Percentiles rank a stretch among this genome's conserved stretches.
These are phyloP conservation scores for Sciurus carolinensis DNA, from an alignment of 2,797 vertebrate genomes.

Conservation along the genomic window DNA sequence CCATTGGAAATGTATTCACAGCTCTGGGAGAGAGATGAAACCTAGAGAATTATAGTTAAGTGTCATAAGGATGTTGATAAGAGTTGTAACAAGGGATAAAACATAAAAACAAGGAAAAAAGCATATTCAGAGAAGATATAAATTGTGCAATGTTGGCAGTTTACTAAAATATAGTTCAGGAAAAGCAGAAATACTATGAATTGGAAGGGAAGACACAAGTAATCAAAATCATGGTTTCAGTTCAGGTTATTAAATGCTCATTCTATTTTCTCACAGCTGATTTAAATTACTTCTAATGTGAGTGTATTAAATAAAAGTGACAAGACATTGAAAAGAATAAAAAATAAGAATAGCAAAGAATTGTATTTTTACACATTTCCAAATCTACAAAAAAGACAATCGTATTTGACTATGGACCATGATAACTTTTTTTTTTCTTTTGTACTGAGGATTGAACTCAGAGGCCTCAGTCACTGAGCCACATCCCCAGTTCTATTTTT, in stretches of 20 bases:
- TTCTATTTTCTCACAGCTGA: neutral
- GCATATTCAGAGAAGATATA: neutral
- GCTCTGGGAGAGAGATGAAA: neutral
- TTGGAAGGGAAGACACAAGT: neutral
- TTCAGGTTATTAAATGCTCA: neutral
- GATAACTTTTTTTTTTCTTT: too few relatives aligned
- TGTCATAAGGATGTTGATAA: neutral
- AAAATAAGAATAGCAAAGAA: neutral
- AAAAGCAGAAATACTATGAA: conserved; percentile 2
- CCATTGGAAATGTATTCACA: neutral
- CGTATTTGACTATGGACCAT: neutral
- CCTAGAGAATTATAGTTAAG: neutral
- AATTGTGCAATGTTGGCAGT: neutral
- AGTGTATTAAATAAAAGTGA: neutral
- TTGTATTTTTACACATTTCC: neutral
- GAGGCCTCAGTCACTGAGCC: too few relatives aligned
- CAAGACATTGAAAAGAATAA: neutral
- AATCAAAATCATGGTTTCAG: neutral
- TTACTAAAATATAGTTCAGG: neutral
- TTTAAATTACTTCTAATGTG: neutral
- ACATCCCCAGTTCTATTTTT: too few relatives aligned
- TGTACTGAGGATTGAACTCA: too few relatives aligned
- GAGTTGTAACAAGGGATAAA: neutral
- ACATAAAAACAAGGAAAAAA: neutral
- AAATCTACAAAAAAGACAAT: neutral